phyloP scores from a whole-genome alignment of 23 tunicate species.

The Botrylloides violaceus region DNA sequence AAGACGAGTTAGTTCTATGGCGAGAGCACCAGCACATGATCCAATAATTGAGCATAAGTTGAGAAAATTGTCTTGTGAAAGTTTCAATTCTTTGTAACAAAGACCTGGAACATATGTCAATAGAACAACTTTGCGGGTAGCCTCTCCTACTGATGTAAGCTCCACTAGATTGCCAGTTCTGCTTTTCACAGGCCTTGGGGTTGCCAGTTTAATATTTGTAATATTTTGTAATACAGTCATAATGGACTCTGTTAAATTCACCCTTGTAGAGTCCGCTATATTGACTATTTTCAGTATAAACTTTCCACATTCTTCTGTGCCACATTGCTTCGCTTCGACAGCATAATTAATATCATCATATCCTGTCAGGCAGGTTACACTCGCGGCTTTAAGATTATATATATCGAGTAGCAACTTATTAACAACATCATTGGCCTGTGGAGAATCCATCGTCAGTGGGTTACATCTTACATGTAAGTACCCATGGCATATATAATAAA shows the following conservation, averaged over 20 bases:
- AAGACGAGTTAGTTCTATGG: background rate
- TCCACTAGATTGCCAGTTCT: background rate
- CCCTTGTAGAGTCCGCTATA: background rate
- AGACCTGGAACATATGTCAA: background rate
- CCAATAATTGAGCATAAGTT: background rate
- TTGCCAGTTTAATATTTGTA: background rate
- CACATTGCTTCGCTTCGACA: background rate
- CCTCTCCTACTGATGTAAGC: too few species aligned
- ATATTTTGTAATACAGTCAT: background rate
- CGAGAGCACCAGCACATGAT: slow-evolving; percentile 5
- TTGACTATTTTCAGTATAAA: slow-evolving; percentile 4
- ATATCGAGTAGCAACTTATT: background rate
- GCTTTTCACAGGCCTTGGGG: background rate
- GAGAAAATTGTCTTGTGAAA: background rate
- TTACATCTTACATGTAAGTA: too few species aligned
- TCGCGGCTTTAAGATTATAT: background rate
- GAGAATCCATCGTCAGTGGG: too few species aligned
- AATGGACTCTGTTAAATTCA: background rate
- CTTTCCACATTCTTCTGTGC: background rate
- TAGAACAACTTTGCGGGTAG: background rate
- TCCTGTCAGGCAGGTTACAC: background rate
- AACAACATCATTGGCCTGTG: too few species aligned
- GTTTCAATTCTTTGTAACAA: background rate
- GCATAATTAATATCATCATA: slow-evolving; percentile 15
- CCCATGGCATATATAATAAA: too few species aligned